Evolutionary conservation across 2,888 invertebrate species (phyloP).

Genomic region (Drosophila imparisetae): DNA sequence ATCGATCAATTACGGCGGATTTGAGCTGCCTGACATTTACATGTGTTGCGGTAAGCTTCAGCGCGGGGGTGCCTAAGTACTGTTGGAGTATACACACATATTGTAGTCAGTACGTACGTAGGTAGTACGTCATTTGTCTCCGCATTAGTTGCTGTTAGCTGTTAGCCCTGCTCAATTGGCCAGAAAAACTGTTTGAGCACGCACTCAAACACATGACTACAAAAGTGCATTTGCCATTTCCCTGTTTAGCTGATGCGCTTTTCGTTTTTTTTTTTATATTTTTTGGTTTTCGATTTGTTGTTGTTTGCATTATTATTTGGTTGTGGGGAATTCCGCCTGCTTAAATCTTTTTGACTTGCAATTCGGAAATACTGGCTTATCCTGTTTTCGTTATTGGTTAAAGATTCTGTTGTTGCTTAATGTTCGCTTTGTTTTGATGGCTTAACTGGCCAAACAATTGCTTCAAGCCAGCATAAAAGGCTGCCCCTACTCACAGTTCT

Average conservation of each 20-base stretch:
- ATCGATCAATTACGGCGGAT: constrained; percentile 79
- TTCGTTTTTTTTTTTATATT: constrained; percentile 15
- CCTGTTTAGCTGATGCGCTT: constrained; percentile 40
- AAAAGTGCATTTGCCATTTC: constrained; percentile 64
- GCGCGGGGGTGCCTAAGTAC: constrained; percentile 45
- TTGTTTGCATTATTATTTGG: constrained; percentile 25
- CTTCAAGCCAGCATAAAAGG: constrained; percentile 15
- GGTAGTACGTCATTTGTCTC: constrained; percentile 20
- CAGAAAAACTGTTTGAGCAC: constrained; percentile 74
- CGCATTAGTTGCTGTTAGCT: constrained; percentile 41
- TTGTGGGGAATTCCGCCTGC: constrained; percentile 79
- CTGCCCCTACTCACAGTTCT: constrained; percentile 12
- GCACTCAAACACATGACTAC: constrained; percentile 71
- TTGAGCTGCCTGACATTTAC: constrained; percentile 68
- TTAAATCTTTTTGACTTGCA: constrained; percentile 80
- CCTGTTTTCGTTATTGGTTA: constrained; percentile 81
- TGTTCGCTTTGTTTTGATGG: constrained; percentile 68
- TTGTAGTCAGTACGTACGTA: constrained; percentile 3
- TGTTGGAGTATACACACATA: neutral
- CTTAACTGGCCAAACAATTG: constrained; percentile 69
- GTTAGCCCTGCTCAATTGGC: constrained; percentile 67
- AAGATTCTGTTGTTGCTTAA: constrained; percentile 60
- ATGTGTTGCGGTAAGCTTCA: constrained; percentile 74
- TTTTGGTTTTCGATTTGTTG: constrained; percentile 18
- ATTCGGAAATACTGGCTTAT: constrained; percentile 82